Evolutionary conservation across 2,113 vertebrate species (phyloP), one percentile per base, ranked within the genome.

Genomic region (Eulemur macaco): DNA sequence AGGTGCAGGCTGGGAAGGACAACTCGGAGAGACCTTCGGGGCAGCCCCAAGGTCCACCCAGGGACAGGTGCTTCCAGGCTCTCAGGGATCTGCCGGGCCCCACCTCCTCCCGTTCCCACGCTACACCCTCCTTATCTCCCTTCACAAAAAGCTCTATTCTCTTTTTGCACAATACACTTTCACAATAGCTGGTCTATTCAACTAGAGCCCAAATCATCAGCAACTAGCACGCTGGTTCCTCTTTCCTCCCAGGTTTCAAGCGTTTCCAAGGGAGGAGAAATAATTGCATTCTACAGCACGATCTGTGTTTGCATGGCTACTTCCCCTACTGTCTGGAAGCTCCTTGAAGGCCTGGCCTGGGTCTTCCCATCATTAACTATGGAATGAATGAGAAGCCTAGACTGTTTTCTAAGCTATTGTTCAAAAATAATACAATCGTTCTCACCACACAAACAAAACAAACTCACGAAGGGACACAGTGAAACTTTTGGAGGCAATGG

Each of bases 141-240:
- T 88, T 92, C 90, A 98, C 94, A 96, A 95, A 98, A 97, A 96
- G 95, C 88, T 39, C 94, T 73, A 91, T 97, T 98, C 96, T 97
- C 81, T 87, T 78, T 97, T 96, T 96, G 91, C 85, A 98, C 91
- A 97, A 97, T 92, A 85, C 96, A 74, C 93, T 97, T 95, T 92
- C 94, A 97, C 97, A 98, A 97, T 52, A 94, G 97, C 91, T n/a
- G 39, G 88, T 94, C 95, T 97, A 86, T 96, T 97, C 94, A 77
- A 64, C 69, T 84, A 29, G 77, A 89, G 97, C 66, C 85, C 81
- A 96, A 78, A 78, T 66, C 94, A 34, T 60, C 94, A 86, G 93
- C 85, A 78, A 90, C 87, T 76, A 77, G 84, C 80, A 85, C 4
- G 1, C 47, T 63, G n/a, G 84, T 93, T 97, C 96, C 94, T 95